Conservation (phyloP, 2,888 invertebrate species). For the Dasypolia templi region DNA sequence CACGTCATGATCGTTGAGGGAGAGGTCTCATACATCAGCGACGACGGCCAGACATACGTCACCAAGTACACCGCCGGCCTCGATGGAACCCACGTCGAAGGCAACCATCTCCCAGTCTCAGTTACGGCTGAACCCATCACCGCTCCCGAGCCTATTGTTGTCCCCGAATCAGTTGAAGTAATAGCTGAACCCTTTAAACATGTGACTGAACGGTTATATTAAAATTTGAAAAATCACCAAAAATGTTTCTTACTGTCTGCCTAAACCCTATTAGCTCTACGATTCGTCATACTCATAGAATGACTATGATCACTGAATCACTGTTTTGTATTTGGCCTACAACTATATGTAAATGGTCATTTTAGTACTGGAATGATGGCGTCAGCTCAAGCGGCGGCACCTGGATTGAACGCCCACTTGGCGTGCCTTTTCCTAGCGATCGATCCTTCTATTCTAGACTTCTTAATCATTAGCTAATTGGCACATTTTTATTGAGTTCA, state of each 20-base stretch:
- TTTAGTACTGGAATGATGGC: slow-evolving; percentile 42
- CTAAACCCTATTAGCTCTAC: not conserved
- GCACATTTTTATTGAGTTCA: no score
- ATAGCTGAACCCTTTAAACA: slow-evolving; percentile 3
- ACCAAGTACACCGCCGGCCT: slow-evolving; percentile 79
- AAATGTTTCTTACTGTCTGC: not conserved
- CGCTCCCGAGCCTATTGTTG: slow-evolving; percentile 5
- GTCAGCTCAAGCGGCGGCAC: slow-evolving; percentile 40
- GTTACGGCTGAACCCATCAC: slow-evolving; percentile 62
- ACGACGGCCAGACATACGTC: slow-evolving; percentile 70
- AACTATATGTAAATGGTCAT: slow-evolving; percentile 59
- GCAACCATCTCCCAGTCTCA: slow-evolving; percentile 72
- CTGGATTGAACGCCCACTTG: slow-evolving; percentile 52
- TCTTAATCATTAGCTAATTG: no score
- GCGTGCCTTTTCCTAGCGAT: slow-evolving; percentile 6
- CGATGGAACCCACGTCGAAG: slow-evolving; percentile 75
- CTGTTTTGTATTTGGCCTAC: slow-evolving; percentile 45
- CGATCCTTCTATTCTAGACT: not conserved
- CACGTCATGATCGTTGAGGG: slow-evolving; percentile 78
- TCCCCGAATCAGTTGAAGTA: slow-evolving; percentile 12
- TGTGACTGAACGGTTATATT: not conserved
- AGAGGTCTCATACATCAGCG: slow-evolving; percentile 74
- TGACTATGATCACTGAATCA: slow-evolving; percentile 65
- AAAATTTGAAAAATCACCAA: not conserved
- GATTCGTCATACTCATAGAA: slow-evolving; percentile 37